Conservation (phyloP, 2,113 vertebrate genomes). For the Dascyllus trimaculatus region DNA sequence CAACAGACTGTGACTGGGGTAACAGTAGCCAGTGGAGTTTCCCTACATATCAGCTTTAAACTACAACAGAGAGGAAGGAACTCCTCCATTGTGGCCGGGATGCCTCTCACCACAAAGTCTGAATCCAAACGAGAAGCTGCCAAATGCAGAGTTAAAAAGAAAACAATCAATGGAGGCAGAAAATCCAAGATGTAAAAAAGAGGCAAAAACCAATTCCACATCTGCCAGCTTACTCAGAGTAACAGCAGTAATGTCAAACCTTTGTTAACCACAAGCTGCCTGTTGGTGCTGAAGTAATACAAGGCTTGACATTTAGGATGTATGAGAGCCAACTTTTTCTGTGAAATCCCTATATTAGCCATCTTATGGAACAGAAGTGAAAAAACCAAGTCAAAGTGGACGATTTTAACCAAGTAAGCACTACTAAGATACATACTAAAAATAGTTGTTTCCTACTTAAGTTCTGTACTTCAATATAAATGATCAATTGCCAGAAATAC, state of each 20-base stretch:
- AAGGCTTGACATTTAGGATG: conserved; percentile 6
- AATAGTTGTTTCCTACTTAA: neutral
- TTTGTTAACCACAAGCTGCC: conserved; percentile 17
- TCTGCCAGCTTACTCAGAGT: conserved; percentile 7
- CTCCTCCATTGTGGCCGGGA: conserved; percentile 66
- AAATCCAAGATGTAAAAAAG: conserved; percentile 43
- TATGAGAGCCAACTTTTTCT: neutral
- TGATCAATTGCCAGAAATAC: too few species aligned
- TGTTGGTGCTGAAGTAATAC: conserved; percentile 11
- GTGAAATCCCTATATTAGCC: neutral
- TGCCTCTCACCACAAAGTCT: conserved; percentile 49
- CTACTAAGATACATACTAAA: neutral
- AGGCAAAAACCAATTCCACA: neutral
- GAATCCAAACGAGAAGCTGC: conserved; percentile 50
- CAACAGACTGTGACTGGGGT: conserved; percentile 17
- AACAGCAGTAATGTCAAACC: conserved; percentile 14
- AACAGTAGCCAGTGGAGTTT: conserved; percentile 63
- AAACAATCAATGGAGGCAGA: conserved; percentile 55
- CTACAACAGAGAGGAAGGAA: conserved; percentile 70
- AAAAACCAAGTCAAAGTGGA: neutral
- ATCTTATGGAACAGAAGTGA: conserved; percentile 4
- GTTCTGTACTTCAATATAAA: too few species aligned
- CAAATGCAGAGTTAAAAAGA: conserved; percentile 54
- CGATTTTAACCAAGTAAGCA: conserved; percentile 1
- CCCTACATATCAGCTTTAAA: conserved; percentile 50